These are phyloP conservation scores for Cercocebus atys DNA, from an alignment of 2,113 vertebrate species.

Conservation along the genomic window DNA sequence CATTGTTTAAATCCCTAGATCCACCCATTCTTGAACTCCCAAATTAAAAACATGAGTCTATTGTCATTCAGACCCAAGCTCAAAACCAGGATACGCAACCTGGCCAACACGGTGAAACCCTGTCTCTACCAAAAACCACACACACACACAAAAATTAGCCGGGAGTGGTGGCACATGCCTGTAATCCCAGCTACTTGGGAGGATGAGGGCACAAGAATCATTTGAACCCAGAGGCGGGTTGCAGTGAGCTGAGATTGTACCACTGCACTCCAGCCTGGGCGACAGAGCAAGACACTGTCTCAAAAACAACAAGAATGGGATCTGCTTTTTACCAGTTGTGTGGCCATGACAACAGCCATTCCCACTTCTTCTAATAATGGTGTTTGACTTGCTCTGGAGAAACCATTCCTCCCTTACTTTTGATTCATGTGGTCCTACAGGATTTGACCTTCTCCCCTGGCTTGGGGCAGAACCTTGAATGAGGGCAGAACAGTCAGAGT, in stretches of 20 bases:
- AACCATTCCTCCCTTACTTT: neutral
- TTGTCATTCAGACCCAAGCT: neutral
- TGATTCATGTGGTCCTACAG: neutral
- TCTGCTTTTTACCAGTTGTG: neutral
- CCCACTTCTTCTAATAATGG: neutral
- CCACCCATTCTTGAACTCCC: neutral
- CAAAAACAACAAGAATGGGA: too few relatives aligned
- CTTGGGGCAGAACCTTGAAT: neutral
- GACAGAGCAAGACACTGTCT: too few relatives aligned
- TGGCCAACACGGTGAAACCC: too few relatives aligned
- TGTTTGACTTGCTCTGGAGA: neutral
- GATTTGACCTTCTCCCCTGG: neutral
- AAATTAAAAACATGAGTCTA: neutral
- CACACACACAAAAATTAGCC: too few relatives aligned
- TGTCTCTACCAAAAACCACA: too few relatives aligned
- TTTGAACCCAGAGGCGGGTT: too few relatives aligned
- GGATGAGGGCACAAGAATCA: too few relatives aligned
- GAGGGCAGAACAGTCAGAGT: neutral
- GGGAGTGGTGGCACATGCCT: too few relatives aligned
- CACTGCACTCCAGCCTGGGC: too few relatives aligned
- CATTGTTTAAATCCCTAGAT: neutral
- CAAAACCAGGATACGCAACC: neutral
- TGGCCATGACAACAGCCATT: accelerated
- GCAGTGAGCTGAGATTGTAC: too few relatives aligned
- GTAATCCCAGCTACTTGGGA: too few relatives aligned